Evolutionary conservation across 2,113 vertebrate species (phyloP), one percentile per base, ranked within the genome.

Genomic region (Phylloscopus trochilus): DNA sequence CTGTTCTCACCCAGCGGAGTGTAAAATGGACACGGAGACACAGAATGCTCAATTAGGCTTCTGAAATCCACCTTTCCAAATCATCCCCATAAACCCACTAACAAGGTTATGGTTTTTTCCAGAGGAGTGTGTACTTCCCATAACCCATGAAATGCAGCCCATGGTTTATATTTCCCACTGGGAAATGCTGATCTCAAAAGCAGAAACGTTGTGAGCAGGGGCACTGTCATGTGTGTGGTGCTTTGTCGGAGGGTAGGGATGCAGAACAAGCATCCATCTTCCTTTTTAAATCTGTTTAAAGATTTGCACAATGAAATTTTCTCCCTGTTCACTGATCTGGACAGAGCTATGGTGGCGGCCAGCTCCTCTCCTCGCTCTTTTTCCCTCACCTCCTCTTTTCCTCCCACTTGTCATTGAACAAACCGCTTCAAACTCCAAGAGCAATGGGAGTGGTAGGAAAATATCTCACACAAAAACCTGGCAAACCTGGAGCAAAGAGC

Each of bases 61-160:
- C 83, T 92, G 95, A 96, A 95, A 94, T 90, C 91, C 91, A 91
- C 93, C 94, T 96, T 95, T 93, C 41, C 90, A 74, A 81, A 86
- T 7, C 17, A 2, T 47, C 92, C 67, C 37, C 69, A 77, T 13
- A 62, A 92, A 77, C 13, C 72, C 77, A 63, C 72, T 55, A 51
- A 47, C 41, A 58, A 15, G 81, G 77, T 31, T n/a, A 7, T 11
- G 58, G n/a, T 24, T 81, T 83, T 83, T 74, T 44, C 72, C 60
- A 31, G 47, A 4, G 35, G 51, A 90, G 60, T 0, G 1, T 16
- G 4, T 3, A 1, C 49, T 79, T 47, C 81, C 49, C 30, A 2
- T 7, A 46, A 15, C 30, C 53, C 63, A 1, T 1, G 3, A 60
- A 37, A 64, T 0, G 2, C 66, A 9, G 74, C 10, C 35, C 16